These are phyloP conservation scores for Psilopsiagon aymara DNA, from an alignment of 2,113 vertebrate genomes.

Conservation along the genomic window DNA sequence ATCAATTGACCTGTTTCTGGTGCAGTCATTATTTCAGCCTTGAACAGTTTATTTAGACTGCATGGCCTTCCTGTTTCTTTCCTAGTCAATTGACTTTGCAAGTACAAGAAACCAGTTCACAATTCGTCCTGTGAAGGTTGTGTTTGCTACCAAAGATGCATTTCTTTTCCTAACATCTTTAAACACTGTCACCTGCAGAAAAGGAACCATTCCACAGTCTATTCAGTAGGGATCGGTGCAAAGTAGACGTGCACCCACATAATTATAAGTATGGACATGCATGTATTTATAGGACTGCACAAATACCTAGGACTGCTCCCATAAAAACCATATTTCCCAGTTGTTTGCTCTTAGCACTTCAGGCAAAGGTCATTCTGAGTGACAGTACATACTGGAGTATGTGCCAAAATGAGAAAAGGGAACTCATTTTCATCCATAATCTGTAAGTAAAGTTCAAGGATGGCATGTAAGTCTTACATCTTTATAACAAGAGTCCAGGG, in stretches of 20 bases:
- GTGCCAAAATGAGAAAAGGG: background rate
- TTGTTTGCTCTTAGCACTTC: background rate
- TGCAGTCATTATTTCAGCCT: constrained; percentile 21
- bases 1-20: background rate
- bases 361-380: background rate
- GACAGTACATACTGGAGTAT: background rate
- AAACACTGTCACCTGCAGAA: background rate
- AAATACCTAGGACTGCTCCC: background rate
- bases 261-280: background rate
- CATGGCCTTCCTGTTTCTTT: constrained; percentile 5
- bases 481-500: background rate
- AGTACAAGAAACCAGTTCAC: background rate
- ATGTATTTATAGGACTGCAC: background rate
- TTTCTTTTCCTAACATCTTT: background rate
- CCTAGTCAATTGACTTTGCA: constrained; percentile 1
- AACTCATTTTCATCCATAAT: background rate
- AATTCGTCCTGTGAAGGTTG: background rate
- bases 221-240: background rate
- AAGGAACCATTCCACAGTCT: background rate
- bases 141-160: background rate
- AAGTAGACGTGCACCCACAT: background rate
- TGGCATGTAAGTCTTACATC: background rate
- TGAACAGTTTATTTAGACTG: constrained; percentile 12
- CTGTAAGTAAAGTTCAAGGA: background rate
- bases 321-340: background rate